A percentile compares a stretch with the other conserved stretches of the same genome.
phyloP scores from a whole-genome alignment of 2,888 invertebrate species.

The Willowsia nigromaculata region DNA sequence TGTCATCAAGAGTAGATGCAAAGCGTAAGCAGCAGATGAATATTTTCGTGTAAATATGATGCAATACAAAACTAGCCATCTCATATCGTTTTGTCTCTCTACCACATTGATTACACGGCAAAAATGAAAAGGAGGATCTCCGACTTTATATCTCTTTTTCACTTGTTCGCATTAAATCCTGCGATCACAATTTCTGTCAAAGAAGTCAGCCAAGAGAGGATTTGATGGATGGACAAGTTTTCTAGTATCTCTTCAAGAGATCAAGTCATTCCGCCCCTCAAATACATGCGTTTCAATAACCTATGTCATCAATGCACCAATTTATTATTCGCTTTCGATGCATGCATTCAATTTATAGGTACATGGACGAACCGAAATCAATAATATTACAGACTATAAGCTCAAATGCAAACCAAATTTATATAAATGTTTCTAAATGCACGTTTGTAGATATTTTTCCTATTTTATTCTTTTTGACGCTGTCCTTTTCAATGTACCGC shows the following conservation, averaged over 20 bases:
- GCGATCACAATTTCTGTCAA: slow-evolving; percentile 76
- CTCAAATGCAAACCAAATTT: not conserved
- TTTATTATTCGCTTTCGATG: no score
- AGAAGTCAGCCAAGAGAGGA: slow-evolving; percentile 77
- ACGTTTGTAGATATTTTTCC: not conserved
- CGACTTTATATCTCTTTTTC: not conserved
- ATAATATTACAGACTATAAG: no score
- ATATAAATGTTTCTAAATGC: not conserved
- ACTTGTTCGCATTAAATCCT: not conserved
- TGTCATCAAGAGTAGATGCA: not conserved
- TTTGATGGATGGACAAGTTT: slow-evolving; percentile 79
- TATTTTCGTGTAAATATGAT: not conserved
- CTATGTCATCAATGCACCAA: slow-evolving; percentile 35
- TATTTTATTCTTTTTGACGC: not conserved
- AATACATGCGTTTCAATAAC: slow-evolving; percentile 73
- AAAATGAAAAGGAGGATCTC: not conserved
- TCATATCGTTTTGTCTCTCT: not conserved
- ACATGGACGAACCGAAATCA: no score
- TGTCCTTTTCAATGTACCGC: slow-evolving; percentile 60
- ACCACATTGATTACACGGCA: not conserved
- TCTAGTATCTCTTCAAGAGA: slow-evolving; percentile 78
- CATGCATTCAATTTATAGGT: not conserved
- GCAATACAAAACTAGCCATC: not conserved
- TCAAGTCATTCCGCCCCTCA: slow-evolving; percentile 77
- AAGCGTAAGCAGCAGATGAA: not conserved